Evolutionary conservation across 2,888 invertebrate genomes (phyloP).

Genomic region (Nebria salina): DNA sequence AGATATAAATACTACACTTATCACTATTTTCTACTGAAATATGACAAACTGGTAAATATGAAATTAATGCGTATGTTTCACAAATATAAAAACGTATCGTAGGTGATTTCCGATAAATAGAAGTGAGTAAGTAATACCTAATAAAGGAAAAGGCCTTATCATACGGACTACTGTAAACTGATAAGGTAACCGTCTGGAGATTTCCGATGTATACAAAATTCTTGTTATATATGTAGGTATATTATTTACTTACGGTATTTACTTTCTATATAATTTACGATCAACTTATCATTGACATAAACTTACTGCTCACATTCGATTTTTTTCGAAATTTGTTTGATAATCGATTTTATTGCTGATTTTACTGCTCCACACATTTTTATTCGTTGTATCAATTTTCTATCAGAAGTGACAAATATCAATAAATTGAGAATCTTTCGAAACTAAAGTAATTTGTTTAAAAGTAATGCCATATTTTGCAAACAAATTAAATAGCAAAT

Average conservation of each 20-base stretch:
- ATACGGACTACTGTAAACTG: slow-evolving; percentile 8
- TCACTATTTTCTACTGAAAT: slow-evolving; percentile 3
- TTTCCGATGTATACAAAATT: not conserved
- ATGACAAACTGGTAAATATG: not conserved
- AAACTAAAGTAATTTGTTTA: not conserved
- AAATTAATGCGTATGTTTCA: not conserved
- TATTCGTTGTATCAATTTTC: too few relatives aligned
- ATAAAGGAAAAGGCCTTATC: too few relatives aligned
- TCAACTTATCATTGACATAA: not conserved
- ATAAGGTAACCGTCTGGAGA: slow-evolving; percentile 5
- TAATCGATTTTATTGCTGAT: too few relatives aligned
- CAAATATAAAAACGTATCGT: too few relatives aligned
- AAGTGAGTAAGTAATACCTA: too few relatives aligned
- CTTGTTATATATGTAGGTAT: not conserved
- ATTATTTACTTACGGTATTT: slow-evolving; percentile 7
- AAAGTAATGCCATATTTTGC: not conserved
- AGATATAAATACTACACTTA: not conserved
- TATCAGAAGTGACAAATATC: not conserved
- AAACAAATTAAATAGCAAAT: not conserved
- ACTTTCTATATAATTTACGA: slow-evolving; percentile 8
- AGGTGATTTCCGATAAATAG: too few relatives aligned
- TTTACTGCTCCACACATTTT: too few relatives aligned
- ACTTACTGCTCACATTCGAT: too few relatives aligned
- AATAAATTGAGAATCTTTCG: not conserved
- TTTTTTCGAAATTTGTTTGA: too few relatives aligned